Evolutionary conservation across 2,113 vertebrate genomes (phyloP).

Genomic region (Lucifuga dentata): DNA sequence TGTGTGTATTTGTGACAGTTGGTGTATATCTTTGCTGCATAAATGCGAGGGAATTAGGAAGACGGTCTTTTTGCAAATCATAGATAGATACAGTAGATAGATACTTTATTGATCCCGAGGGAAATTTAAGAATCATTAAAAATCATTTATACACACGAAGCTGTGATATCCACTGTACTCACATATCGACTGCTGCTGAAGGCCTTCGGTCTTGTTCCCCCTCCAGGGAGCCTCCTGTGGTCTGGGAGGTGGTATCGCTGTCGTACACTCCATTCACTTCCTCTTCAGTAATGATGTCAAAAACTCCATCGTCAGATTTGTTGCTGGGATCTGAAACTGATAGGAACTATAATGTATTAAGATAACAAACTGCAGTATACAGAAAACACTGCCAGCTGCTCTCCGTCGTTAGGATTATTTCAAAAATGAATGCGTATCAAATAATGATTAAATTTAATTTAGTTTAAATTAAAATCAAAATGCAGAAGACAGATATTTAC

Average conservation of each 20-base stretch:
- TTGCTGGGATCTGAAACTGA: conserved; percentile 78
- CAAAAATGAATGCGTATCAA: too few species aligned
- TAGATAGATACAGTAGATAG: too few species aligned
- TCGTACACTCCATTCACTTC: conserved; percentile 92
- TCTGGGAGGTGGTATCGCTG: conserved; percentile 80
- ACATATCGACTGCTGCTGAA: conserved; percentile 81
- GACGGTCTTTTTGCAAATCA: not conserved
- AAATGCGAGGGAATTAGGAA: not conserved
- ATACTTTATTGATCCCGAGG: too few species aligned
- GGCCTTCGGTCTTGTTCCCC: conserved; percentile 79
- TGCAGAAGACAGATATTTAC: too few species aligned
- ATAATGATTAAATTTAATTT: too few species aligned
- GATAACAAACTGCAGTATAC: not conserved
- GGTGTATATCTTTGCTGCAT: not conserved
- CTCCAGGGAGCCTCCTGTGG: conserved; percentile 81
- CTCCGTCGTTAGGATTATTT: too few species aligned
- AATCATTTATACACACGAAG: too few species aligned
- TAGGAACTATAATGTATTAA: not conserved
- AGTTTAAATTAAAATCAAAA: too few species aligned
- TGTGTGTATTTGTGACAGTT: too few species aligned
- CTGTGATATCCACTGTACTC: conserved; percentile 76
- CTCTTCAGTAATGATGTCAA: conserved; percentile 96
- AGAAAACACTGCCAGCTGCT: not conserved
- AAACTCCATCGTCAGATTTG: conserved; percentile 86
- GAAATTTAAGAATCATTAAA: too few species aligned